Evolutionary conservation across 2,888 invertebrate species (phyloP).

Genomic region (Eremobia ochroleuca): DNA sequence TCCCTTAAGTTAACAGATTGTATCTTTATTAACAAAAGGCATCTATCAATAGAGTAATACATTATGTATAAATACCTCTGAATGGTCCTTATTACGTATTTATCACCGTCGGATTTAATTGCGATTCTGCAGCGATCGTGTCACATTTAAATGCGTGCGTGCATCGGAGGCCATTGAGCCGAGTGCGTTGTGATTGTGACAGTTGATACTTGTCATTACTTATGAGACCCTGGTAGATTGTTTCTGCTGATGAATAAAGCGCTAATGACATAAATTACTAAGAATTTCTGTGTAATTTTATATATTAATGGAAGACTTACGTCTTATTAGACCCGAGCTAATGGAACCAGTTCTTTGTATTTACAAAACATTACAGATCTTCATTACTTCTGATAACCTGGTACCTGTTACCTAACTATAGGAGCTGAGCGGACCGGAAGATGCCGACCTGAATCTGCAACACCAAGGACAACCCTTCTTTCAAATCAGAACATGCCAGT

Average conservation of each 20-base stretch:
- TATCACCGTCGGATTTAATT: conserved; percentile 46
- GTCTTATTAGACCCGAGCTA: not conserved
- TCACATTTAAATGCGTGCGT: conserved; percentile 60
- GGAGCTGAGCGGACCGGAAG: not conserved
- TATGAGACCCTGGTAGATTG: conserved; percentile 48
- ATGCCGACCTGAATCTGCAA: not conserved
- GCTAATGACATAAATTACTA: not conserved
- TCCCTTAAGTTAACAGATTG: conserved; percentile 8
- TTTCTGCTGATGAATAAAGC: conserved; percentile 24
- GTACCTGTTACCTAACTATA: not conserved
- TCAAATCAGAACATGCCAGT: not conserved
- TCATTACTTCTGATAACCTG: not conserved
- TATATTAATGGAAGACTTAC: not conserved
- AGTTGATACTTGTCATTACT: conserved; percentile 63
- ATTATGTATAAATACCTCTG: conserved; percentile 24
- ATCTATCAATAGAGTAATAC: conserved; percentile 27
- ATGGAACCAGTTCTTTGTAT: not conserved
- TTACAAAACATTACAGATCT: not conserved
- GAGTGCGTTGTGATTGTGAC: conserved; percentile 53
- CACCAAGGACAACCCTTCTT: not conserved
- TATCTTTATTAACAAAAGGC: conserved; percentile 18
- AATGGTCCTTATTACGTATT: conserved; percentile 51
- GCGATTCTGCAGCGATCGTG: conserved; percentile 56
- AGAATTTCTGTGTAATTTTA: not conserved
- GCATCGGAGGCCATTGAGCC: conserved; percentile 58